A percentile compares a stretch with the other conserved stretches of the same genome.
These are phyloP conservation scores for Ornithoptera alexandrae DNA, from an alignment of 2,888 invertebrate species.

Conservation along the genomic window DNA sequence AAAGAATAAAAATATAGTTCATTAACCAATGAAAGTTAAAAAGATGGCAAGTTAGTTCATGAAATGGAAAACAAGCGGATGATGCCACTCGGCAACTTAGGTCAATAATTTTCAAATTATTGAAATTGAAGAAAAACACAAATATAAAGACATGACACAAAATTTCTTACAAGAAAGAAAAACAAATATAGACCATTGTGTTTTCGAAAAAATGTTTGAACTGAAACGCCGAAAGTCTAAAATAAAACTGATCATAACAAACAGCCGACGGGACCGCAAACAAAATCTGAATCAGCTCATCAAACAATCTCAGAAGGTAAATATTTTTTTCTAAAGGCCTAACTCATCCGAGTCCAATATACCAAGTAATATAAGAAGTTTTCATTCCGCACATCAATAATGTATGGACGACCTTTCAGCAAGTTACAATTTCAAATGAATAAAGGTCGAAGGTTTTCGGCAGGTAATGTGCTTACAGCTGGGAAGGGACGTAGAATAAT, in stretches of 20 bases:
- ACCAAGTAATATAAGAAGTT: constrained; percentile 33
- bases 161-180: too few relatives aligned
- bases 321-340: constrained; percentile 20
- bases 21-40: too few relatives aligned
- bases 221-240: too few relatives aligned
- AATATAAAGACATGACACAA: too few relatives aligned
- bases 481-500: constrained; percentile 46
- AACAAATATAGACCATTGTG: too few relatives aligned
- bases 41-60: too few relatives aligned
- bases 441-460: constrained; percentile 36
- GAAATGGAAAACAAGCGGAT: too few relatives aligned
- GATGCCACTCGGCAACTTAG: too few relatives aligned
- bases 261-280: constrained; percentile 17
- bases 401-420: constrained; percentile 35
- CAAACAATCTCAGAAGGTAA: constrained; percentile 22
- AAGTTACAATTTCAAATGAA: constrained; percentile 40
- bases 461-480: constrained; percentile 42
- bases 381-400: constrained; percentile 35
- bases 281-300: constrained; percentile 21
- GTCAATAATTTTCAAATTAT: too few relatives aligned
- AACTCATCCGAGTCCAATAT: constrained; percentile 23
- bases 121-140: too few relatives aligned
- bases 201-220: too few relatives aligned
- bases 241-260: constrained; percentile 6
- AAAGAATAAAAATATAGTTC: too few relatives aligned